These are phyloP conservation scores for Artemia franciscana DNA, from an alignment of 1,140 invertebrate genomes.

Conservation along the genomic window DNA sequence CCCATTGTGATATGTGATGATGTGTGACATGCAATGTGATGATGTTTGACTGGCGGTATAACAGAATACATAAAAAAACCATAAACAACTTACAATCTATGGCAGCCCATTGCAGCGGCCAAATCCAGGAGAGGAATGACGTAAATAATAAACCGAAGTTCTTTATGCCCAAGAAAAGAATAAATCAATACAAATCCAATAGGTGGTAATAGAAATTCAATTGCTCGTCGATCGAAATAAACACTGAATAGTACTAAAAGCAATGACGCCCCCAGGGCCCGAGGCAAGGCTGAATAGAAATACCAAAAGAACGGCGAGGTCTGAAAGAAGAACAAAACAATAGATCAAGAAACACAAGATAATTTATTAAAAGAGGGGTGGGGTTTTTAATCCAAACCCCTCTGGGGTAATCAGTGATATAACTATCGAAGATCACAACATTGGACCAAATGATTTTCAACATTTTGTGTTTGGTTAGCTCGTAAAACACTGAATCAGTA, in stretches of 20 bases:
- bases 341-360: conserved; percentile 9
- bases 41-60: no score
- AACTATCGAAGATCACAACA: no score
- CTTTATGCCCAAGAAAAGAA: conserved; percentile 92
- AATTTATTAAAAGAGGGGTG: not conserved
- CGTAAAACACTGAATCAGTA: no score
- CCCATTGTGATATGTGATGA: no score
- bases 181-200: conserved; percentile 67
- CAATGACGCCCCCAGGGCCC: conserved; percentile 56
- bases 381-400: no score
- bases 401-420: no score
- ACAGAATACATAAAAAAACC: conserved; percentile 5
- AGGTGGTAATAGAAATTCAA: conserved; percentile 42
- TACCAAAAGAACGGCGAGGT: conserved; percentile 94
- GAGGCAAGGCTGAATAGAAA: conserved; percentile 85
- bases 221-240: conserved; percentile 39
- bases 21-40: no score
- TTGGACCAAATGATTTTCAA: no score
- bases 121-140: conserved; percentile 81
- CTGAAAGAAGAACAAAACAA: conserved; percentile 27
- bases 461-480: no score
- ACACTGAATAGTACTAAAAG: conserved; percentile 59
- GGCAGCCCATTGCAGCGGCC: conserved; percentile 58
- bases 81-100: conserved; percentile 48
- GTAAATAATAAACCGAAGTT: conserved; percentile 93